Base-by-base conservation (phyloP, 2,888 invertebrate species). In the Adelognathus sp. region DNA sequence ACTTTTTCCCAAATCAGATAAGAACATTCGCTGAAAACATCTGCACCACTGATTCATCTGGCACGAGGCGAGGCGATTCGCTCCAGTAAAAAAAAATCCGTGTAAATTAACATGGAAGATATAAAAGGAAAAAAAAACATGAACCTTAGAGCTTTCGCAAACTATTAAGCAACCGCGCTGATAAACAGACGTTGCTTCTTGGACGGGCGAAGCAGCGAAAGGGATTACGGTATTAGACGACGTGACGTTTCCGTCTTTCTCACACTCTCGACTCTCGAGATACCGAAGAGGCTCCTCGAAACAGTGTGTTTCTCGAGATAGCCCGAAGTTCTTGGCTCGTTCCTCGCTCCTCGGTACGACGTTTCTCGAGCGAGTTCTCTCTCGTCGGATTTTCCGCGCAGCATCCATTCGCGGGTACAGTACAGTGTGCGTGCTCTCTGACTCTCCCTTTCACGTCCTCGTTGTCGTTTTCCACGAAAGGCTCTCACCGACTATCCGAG, bases 151-250 rank as follows among this genome's bases (percentile, higher is more conserved):
- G n/a, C n/a, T n/a, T n/a, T n/a, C n/a, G n/a, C n/a, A n/a, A n/a
- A n/a, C n/a, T n/a, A n/a, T n/a, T n/a, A n/a, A n/a, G n/a, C 60
- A 71, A 76, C 60, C 39, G 39, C 36, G 71, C n/a, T 71, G 71
- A 60, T 64, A 67, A 64, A 76, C 61, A 63, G 71, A 70, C 52
- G 61, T 61, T 58, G 29, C 44, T 54, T 69, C 50, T 36, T 52
- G 36, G 70, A 58, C 61, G 66, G 46, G 76, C 52, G 36, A 41
- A 39, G 16, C 54, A 72, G 21, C 39, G 50, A 75, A 69, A 58
- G 73, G 86, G 90, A 90, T 91, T 90, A 89, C 88, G 86, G 91
- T 91, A 90, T 91, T 90, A 91, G 89, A 86, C 89, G 86, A 90
- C 88, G 88, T 89, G 88, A 90, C 90, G 88, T 90, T 7, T 6